Evolutionary conservation across 2,797 vertebrate species (phyloP).

Genomic region (Artibeus jamaicensis): DNA sequence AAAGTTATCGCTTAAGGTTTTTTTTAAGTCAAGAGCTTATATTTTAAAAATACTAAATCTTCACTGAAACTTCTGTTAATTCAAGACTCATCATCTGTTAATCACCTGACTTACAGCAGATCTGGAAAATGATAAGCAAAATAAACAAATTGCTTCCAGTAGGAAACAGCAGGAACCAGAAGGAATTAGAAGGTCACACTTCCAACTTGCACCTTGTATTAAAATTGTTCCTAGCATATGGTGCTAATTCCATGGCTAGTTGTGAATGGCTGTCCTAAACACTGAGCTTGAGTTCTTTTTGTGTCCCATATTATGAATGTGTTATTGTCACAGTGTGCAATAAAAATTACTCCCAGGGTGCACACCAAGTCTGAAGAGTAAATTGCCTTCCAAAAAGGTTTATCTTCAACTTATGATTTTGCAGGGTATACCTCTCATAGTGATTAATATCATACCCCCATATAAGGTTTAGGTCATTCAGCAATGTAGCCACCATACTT

Average conservation of each 20-base stretch:
- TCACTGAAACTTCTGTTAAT: neutral
- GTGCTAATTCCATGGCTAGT: constrained; percentile 50
- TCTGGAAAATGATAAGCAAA: constrained; percentile 62
- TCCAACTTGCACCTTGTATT: neutral
- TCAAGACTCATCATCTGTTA: neutral
- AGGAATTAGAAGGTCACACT: constrained; percentile 54
- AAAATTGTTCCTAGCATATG: constrained; percentile 60
- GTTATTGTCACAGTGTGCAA: constrained; percentile 77
- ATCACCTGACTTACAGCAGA: neutral
- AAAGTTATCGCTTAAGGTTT: neutral
- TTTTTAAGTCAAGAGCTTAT: neutral
- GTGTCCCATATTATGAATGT: constrained; percentile 76
- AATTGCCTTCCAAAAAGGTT: constrained; percentile 75
- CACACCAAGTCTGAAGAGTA: constrained; percentile 72
- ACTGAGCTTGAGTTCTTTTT: constrained; percentile 73
- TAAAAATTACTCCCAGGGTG: constrained; percentile 79
- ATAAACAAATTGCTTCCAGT: constrained; percentile 28
- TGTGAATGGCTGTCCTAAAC: constrained; percentile 75
- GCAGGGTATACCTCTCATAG: constrained; percentile 59
- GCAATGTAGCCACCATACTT: constrained; percentile 51
- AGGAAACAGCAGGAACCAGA: constrained; percentile 43
- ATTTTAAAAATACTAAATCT: neutral
- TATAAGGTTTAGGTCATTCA: constrained; percentile 68
- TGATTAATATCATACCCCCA: constrained; percentile 75
- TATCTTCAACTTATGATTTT: constrained; percentile 77